Evolutionary conservation across 2,113 vertebrate species (phyloP).

Genomic region (Pholis gunnellus): DNA sequence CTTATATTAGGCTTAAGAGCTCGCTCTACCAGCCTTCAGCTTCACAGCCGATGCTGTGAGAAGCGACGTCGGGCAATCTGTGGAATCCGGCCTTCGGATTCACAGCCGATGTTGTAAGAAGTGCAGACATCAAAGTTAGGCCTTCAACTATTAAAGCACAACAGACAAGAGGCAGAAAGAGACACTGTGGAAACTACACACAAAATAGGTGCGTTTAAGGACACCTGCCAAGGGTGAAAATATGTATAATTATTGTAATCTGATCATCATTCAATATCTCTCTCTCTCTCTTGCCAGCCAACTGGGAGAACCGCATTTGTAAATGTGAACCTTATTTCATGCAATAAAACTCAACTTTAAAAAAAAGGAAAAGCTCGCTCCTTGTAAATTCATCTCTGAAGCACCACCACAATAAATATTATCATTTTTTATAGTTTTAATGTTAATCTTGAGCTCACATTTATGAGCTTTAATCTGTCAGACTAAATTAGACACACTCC

Average conservation of each 20-base stretch:
- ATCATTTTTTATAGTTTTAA: background rate
- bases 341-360: background rate
- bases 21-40: background rate
- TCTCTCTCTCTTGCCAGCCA: background rate
- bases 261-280: background rate
- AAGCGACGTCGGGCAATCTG: background rate
- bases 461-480: background rate
- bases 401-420: background rate
- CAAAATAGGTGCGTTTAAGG: background rate
- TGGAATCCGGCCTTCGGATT: background rate
- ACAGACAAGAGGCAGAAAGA: background rate
- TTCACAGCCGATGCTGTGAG: background rate
- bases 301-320: no score
- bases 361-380: background rate
- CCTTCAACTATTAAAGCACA: background rate
- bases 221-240: background rate
- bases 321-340: background rate
- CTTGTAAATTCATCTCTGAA: background rate
- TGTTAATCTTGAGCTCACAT: background rate
- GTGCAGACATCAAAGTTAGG: background rate
- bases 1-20: background rate
- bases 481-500: constrained; percentile 1
- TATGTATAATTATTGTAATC: background rate
- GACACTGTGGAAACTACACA: background rate
- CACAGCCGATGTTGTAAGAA: background rate